Base-by-base conservation (phyloP, 2,888 invertebrate species). In the Pristionchus maxplancki region DNA sequence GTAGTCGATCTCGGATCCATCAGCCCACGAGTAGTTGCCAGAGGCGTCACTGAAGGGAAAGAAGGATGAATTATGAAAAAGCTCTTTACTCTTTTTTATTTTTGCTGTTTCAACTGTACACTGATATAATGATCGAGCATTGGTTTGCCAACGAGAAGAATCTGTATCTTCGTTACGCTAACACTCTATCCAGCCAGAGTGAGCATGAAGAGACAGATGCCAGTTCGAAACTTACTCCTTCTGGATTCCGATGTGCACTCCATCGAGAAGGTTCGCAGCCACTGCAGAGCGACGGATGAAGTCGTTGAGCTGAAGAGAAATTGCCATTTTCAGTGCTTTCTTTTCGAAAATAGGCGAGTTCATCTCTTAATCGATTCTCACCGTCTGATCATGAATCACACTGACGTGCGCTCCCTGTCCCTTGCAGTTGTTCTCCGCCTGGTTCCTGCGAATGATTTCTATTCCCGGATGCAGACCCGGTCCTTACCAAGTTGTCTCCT, bases 331-430 rank as follows among this genome's bases (percentile, higher is more conserved):
- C 31, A 58, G n/a, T 5, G n/a, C n/a, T 24, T n/a, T 58, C 15
- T 58, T n/a, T 58, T 17, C n/a, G n/a, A n/a, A n/a, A n/a, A n/a
- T n/a, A n/a, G n/a, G n/a, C n/a, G n/a, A n/a, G n/a, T 5, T 44
- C 44, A 44, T 44, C 58, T 5, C 15, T 64, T 31, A 28, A 13
- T 1, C 64, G n/a, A 64, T 64, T 64, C 64, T 64, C 37, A 85
- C 85, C n/a, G 85, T 85, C 13, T 85, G 85, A 28, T 85, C 85
- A 24, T 85, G 85, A 44, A 85, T 64, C 44, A 37, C 64, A 64
- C 53, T 28, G 9, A 85, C 8, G 28, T 62, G 28, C 0, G 85
- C 85, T 28, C 44, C 40, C 31, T 34, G 24, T 20, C 62, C 20
- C 64, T 85, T 48, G 64, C 85, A 85, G 9, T 17, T 40, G 31